These are phyloP conservation scores for Lysiphlebus fabarum DNA, from an alignment of 1,140 invertebrate genomes.

Conservation along the genomic window DNA sequence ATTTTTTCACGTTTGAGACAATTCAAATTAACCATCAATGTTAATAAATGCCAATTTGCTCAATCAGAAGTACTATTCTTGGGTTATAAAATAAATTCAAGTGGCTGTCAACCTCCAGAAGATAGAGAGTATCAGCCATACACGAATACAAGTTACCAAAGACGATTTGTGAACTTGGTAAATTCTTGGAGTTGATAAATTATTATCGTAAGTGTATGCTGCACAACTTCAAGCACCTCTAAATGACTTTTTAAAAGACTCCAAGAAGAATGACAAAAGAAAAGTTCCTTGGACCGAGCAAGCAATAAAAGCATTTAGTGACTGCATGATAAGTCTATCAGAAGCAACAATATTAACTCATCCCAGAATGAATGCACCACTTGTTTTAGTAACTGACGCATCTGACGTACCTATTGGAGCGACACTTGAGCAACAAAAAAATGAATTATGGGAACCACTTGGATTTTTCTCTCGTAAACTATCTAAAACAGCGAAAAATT, in stretches of 20 bases:
- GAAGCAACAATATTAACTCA: background rate
- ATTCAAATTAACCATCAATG: constrained; percentile 24
- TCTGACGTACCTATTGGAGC: background rate
- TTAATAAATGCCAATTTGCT: constrained; percentile 33
- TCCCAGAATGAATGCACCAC: background rate
- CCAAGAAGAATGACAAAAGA: constrained; percentile 8
- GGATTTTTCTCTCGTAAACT: no score
- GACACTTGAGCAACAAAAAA: background rate
- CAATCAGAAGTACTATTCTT: background rate
- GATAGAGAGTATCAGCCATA: background rate
- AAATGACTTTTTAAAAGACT: background rate
- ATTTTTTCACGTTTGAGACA: constrained; percentile 6
- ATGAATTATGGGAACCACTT: background rate
- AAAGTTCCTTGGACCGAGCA: constrained; percentile 1
- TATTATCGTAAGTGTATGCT: background rate
- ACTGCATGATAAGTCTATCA: background rate
- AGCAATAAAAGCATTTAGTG: background rate
- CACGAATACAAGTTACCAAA: background rate
- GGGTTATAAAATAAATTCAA: background rate
- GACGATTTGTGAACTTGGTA: background rate
- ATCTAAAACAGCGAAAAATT: constrained; percentile 1
- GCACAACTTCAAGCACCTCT: background rate
- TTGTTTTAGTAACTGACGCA: constrained; percentile 1
- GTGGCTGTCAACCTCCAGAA: background rate
- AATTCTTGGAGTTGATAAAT: background rate